Conservation (phyloP, 2,113 vertebrate genomes). For the Onychostruthus taczanowskii region DNA sequence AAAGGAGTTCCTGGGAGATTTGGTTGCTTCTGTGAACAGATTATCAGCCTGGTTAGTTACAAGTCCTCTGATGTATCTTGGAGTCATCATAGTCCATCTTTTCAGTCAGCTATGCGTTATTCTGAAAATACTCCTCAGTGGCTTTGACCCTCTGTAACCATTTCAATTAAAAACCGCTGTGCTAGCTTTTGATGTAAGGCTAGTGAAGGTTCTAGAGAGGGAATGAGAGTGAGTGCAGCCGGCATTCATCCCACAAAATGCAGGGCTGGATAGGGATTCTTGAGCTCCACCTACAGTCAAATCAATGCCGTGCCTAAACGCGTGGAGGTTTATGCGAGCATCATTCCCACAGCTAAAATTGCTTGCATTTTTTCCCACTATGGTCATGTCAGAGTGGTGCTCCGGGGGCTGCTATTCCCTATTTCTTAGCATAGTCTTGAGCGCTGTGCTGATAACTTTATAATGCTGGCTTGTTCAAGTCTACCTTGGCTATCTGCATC, state of each 20-base stretch:
- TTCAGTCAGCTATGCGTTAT: not conserved
- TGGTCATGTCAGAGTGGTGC: not conserved
- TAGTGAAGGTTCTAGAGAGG: not conserved
- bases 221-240: not conserved
- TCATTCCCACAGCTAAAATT: not conserved
- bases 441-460: not conserved
- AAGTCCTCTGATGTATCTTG: not conserved
- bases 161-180: not conserved
- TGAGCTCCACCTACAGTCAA: constrained; percentile 20
- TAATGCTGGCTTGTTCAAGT: not conserved
- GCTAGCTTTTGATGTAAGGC: not conserved
- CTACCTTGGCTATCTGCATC: not conserved
- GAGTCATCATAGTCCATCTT: not conserved
- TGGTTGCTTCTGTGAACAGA: rapidly evolving
- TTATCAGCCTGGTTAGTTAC: not conserved
- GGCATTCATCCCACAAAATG: rapidly evolving
- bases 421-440: not conserved
- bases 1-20: not conserved
- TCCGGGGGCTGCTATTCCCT: not conserved
- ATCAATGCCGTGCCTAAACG: not conserved
- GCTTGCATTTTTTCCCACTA: not conserved
- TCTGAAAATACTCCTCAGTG: not conserved
- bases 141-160: not conserved
- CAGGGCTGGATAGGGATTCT: not conserved
- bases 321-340: not conserved